Conservation (phyloP, 2,888 invertebrate species). For the Dasypogon diadema region DNA sequence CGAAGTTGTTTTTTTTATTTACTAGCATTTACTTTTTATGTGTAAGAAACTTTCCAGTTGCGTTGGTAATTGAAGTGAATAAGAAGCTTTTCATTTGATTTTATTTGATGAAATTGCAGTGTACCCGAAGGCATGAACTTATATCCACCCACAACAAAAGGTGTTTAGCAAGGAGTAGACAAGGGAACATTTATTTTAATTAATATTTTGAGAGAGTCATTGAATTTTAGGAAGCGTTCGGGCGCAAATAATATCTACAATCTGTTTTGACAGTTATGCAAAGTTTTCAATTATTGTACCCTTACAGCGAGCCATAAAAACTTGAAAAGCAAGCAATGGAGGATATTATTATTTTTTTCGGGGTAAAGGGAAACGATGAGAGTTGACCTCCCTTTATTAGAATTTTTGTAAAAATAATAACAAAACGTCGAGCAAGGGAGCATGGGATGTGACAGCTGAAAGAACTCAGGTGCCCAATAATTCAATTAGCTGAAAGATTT, state of each 20-base stretch:
- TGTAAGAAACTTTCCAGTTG: conserved; percentile 17
- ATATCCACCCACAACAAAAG: neutral
- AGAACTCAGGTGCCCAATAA: conserved; percentile 42
- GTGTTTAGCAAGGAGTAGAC: neutral
- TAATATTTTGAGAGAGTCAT: conserved; percentile 34
- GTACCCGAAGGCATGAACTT: neutral
- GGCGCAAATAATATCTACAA: conserved; percentile 41
- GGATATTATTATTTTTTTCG: neutral
- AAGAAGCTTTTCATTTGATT: conserved; percentile 10
- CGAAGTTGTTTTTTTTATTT: too few species aligned
- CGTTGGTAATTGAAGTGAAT: conserved; percentile 22
- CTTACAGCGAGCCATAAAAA: neutral
- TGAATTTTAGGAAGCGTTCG: conserved; percentile 47
- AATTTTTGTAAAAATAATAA: conserved; percentile 33
- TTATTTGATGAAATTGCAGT: conserved; percentile 23
- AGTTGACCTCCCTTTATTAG: conserved; percentile 1
- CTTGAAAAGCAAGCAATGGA: neutral
- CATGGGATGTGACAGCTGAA: conserved; percentile 42
- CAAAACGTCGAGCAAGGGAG: conserved; percentile 6
- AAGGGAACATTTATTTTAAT: conserved; percentile 40
- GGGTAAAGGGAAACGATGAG: too few species aligned
- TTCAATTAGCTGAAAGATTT: conserved; percentile 43
- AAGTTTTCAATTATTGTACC: conserved; percentile 35
- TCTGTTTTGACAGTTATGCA: conserved; percentile 50
- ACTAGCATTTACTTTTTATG: too few species aligned